These are phyloP conservation scores for Myotis myotis DNA, from an alignment of 2,797 vertebrate genomes.

Conservation along the genomic window DNA sequence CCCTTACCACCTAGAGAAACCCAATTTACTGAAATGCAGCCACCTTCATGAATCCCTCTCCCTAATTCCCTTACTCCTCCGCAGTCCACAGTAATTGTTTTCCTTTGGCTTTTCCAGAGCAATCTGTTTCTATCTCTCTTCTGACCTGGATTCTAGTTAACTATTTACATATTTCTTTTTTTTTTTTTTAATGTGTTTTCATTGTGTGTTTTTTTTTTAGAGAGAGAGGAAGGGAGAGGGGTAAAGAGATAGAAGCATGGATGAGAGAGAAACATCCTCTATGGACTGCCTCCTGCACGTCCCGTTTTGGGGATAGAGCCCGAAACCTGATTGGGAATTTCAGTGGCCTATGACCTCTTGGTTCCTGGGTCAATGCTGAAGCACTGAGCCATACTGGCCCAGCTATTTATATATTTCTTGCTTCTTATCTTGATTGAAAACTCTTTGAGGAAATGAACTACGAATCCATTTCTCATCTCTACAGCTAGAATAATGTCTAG, in stretches of 20 bases:
- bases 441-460: not conserved
- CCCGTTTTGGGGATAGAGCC: no score
- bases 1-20: not conserved
- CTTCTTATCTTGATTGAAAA: not conserved
- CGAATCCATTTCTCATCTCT: not conserved
- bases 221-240: no score
- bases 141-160: not conserved
- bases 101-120: not conserved
- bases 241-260: no score
- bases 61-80: not conserved
- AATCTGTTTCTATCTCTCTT: conserved; percentile 1
- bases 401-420: not conserved
- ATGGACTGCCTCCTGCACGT: no score
- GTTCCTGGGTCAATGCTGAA: no score
- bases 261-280: no score
- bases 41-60: not conserved
- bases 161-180: not conserved
- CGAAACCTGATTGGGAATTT: no score
- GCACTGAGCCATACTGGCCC: accelerated
- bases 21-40: not conserved
- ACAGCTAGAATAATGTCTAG: not conserved
- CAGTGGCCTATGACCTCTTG: no score
- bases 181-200: no score
- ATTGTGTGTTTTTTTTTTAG: no score
- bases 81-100: not conserved